These are phyloP conservation scores for Anastrepha ludens DNA, from an alignment of 1,140 invertebrate species.

Conservation along the genomic window DNA sequence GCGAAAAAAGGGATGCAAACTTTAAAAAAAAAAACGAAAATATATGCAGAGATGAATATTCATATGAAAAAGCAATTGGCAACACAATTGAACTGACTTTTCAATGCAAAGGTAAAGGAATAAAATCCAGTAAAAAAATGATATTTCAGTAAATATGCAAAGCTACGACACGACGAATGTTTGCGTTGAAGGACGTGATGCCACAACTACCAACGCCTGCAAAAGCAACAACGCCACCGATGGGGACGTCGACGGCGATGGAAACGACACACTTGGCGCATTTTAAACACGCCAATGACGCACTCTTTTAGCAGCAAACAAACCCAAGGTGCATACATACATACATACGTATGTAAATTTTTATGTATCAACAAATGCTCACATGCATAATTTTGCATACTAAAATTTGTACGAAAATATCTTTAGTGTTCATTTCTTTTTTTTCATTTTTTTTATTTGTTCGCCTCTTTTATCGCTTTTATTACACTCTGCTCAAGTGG, in stretches of 20 bases:
- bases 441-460: neutral
- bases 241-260: neutral
- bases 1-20: neutral
- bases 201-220: neutral
- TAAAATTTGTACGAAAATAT: constrained; percentile 19
- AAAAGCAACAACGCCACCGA: neutral
- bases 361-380: neutral
- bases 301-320: neutral
- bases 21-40: no score
- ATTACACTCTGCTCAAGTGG: neutral
- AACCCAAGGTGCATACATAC: neutral
- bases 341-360: neutral
- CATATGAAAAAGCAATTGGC: neutral
- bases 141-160: constrained; percentile 9
- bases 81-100: neutral
- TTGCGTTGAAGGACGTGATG: constrained; percentile 11
- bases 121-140: neutral
- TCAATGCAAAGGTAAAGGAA: neutral
- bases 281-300: constrained; percentile 33
- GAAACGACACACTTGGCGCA: constrained; percentile 15
- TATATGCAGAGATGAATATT: neutral
- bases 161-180: neutral
- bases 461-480: neutral
- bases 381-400: constrained; percentile 37
- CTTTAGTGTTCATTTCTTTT: constrained; percentile 14